These are phyloP conservation scores for Aporophyla nigra DNA, from an alignment of 2,888 invertebrate species.

Conservation along the genomic window DNA sequence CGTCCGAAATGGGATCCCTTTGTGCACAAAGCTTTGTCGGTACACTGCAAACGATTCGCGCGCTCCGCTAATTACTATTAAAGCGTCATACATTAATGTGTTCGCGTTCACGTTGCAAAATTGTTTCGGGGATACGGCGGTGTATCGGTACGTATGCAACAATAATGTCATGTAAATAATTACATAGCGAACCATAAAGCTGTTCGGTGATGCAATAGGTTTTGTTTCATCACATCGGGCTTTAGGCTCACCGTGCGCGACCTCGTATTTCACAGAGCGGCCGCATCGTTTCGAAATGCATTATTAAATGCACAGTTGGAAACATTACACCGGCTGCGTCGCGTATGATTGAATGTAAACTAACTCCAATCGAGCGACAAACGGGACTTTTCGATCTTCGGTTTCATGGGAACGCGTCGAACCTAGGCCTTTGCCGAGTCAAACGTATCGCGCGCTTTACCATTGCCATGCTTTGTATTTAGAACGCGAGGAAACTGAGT, in stretches of 20 bases:
- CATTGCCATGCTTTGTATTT: not conserved
- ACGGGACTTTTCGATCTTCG: constrained; percentile 68
- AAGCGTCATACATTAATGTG: constrained; percentile 70
- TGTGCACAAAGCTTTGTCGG: constrained; percentile 85
- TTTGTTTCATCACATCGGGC: constrained; percentile 88
- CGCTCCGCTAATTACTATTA: constrained; percentile 80
- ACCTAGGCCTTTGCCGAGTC: constrained; percentile 50
- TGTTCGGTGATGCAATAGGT: constrained; percentile 87
- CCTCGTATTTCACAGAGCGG: constrained; percentile 88
- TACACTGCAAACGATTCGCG: constrained; percentile 79
- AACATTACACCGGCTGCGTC: constrained; percentile 78
- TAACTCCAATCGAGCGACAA: constrained; percentile 71
- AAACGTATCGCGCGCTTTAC: constrained; percentile 3
- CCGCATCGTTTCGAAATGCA: constrained; percentile 90
- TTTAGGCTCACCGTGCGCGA: constrained; percentile 86
- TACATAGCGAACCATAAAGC: constrained; percentile 86
- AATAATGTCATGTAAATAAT: constrained; percentile 89
- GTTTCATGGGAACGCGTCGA: constrained; percentile 72
- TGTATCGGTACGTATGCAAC: constrained; percentile 75
- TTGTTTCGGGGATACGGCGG: constrained; percentile 64
- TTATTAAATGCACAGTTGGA: constrained; percentile 88
- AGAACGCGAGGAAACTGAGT: constrained; percentile 18
- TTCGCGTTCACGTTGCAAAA: constrained; percentile 75
- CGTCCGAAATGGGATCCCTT: constrained; percentile 83
- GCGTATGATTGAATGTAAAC: constrained; percentile 82